Percentiles rank a stretch among this genome's conserved stretches.
Evolutionary conservation across 35 echinoderm and acorn worm species (phyloP).

Genomic region (Diadema setosum): DNA sequence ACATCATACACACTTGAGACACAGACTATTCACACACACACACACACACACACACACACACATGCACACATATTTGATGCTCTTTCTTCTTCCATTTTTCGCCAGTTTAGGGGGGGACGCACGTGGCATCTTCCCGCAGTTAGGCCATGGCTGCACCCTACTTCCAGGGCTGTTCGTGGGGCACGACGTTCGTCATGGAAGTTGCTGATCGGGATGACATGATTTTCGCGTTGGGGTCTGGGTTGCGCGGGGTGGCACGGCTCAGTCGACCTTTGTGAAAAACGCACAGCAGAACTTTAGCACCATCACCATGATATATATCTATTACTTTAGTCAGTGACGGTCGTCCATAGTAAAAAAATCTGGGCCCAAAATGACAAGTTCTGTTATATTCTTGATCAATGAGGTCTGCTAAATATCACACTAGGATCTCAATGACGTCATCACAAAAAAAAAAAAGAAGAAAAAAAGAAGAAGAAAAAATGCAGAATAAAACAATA

Average conservation of each 20-base stretch:
- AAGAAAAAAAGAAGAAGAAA: background rate
- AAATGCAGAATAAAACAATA: too few relatives aligned
- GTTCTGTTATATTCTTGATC: background rate
- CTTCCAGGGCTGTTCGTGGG: slow-evolving; percentile 25
- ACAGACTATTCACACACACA: too few relatives aligned
- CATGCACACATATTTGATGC: too few relatives aligned
- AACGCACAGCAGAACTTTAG: background rate
- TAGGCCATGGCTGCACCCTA: background rate
- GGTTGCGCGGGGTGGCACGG: slow-evolving; percentile 5
- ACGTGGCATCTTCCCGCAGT: background rate
- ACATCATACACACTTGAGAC: too few relatives aligned
- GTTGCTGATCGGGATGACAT: slow-evolving; percentile 28
- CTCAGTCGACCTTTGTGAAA: slow-evolving; percentile 33
- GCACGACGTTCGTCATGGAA: background rate
- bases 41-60: too few relatives aligned
- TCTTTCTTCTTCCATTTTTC: too few relatives aligned
- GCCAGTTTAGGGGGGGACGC: too few relatives aligned
- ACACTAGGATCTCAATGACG: background rate
- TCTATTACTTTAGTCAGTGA: too few relatives aligned
- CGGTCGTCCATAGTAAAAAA: too few relatives aligned
- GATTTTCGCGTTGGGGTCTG: slow-evolving; percentile 2
- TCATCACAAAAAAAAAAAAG: background rate
- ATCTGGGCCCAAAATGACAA: background rate
- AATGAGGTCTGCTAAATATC: too few relatives aligned
- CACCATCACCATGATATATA: too few relatives aligned